Evolutionary conservation across 2,113 vertebrate species (phyloP).

Genomic region (Halichoeres trimaculatus): DNA sequence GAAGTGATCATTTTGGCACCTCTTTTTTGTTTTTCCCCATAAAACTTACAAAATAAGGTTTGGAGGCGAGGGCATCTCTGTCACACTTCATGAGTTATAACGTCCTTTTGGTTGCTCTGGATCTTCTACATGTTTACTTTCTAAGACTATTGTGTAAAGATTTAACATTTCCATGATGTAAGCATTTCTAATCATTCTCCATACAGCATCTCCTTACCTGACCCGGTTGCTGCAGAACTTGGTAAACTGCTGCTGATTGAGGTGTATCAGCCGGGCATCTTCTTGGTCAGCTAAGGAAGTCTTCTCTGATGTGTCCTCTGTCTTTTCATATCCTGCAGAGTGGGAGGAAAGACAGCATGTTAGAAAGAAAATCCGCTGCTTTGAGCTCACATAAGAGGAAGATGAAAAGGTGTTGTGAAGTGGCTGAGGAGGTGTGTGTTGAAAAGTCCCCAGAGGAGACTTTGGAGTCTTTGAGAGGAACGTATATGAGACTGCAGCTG

Average conservation of each 20-base stretch:
- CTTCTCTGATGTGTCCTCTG: slow-evolving; percentile 93
- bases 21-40: too few species aligned
- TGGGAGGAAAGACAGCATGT: slow-evolving; percentile 21
- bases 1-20: too few species aligned
- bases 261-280: slow-evolving; percentile 92
- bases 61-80: too few species aligned
- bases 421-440: slow-evolving; percentile 8
- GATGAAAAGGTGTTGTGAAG: slow-evolving; percentile 48
- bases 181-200: not conserved
- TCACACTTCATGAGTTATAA: too few species aligned
- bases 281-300: slow-evolving; percentile 96
- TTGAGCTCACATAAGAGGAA: slow-evolving; percentile 34
- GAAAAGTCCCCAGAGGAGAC: slow-evolving; percentile 21
- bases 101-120: too few species aligned
- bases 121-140: too few species aligned
- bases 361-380: slow-evolving; percentile 3
- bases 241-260: slow-evolving; percentile 94
- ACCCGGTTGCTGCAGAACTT: slow-evolving; percentile 97
- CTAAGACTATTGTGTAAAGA: too few species aligned
- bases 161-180: too few species aligned
- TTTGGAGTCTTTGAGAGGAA: slow-evolving; percentile 21
- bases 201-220: slow-evolving; percentile 83
- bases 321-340: slow-evolving; percentile 94
- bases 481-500: not conserved
- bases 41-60: too few species aligned